These are phyloP conservation scores for Orchestia grillus DNA, from an alignment of 1,140 invertebrate genomes.

Conservation along the genomic window DNA sequence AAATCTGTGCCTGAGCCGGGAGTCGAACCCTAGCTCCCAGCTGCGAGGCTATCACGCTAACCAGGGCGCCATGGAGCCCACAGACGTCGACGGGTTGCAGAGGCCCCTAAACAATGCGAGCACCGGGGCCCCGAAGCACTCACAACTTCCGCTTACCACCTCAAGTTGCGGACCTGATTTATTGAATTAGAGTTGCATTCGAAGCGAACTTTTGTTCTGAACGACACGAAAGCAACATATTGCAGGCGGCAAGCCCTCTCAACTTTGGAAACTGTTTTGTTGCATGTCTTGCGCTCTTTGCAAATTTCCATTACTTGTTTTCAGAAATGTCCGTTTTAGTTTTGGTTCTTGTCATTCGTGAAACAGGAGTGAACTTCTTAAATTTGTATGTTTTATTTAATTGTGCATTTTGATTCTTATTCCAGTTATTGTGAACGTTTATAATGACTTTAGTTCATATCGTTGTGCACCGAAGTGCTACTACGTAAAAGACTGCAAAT, in stretches of 20 bases:
- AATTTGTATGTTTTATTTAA: not conserved
- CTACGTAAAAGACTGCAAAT: not conserved
- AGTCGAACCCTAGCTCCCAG: too few relatives aligned
- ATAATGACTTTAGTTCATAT: not conserved
- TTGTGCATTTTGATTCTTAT: not conserved
- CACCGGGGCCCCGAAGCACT: not conserved
- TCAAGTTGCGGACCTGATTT: not conserved
- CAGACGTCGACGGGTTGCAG: not conserved
- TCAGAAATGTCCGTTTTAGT: not conserved
- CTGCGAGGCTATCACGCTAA: too few relatives aligned
- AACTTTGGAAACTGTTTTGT: not conserved
- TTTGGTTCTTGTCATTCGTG: not conserved
- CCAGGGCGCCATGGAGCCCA: too few relatives aligned
- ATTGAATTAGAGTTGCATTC: constrained; percentile 1
- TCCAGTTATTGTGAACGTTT: not conserved
- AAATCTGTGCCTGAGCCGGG: too few relatives aligned
- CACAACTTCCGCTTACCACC: not conserved
- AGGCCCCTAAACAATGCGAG: not conserved
- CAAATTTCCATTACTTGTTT: not conserved
- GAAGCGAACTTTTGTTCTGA: not conserved
- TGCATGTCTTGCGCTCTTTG: not conserved
- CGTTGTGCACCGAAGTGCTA: too few relatives aligned
- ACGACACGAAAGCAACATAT: not conserved
- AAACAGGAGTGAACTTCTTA: not conserved
- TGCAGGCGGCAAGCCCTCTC: not conserved